These are phyloP conservation scores for Bothrops jararaca DNA, from an alignment of 2,113 vertebrate genomes.

Conservation along the genomic window DNA sequence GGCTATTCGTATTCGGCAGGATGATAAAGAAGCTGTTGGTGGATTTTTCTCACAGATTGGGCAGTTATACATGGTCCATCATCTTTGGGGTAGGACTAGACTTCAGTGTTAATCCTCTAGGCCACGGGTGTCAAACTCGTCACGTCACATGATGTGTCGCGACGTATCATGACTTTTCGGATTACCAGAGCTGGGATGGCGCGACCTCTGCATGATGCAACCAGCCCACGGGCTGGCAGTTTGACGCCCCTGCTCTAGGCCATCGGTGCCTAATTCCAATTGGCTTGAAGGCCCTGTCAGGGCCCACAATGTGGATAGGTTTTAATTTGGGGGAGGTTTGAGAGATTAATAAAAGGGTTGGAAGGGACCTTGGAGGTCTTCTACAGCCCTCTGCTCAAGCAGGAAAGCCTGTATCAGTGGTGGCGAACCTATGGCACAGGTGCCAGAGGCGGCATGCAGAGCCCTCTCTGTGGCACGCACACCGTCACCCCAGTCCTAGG, in stretches of 20 bases:
- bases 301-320: not conserved
- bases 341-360: not conserved
- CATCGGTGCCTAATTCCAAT: not conserved
- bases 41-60: slow-evolving; percentile 99
- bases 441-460: too few species aligned
- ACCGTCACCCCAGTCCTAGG: too few species aligned
- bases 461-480: too few species aligned
- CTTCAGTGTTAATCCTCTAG: not conserved
- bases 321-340: not conserved
- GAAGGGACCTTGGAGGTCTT: not conserved
- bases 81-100: slow-evolving; percentile 88
- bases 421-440: too few species aligned
- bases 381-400: not conserved
- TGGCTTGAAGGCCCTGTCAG: not conserved
- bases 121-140: not conserved
- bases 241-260: not conserved
- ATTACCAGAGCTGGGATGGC: too few species aligned
- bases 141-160: too few species aligned
- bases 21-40: slow-evolving; percentile 86
- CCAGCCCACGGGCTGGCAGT: too few species aligned
- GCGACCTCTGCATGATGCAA: too few species aligned
- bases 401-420: not conserved
- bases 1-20: slow-evolving; percentile 91
- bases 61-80: slow-evolving; percentile 93
- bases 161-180: too few species aligned